Evolutionary conservation across 1,140 invertebrate genomes (phyloP), one percentile per base, ranked within the genome.

Genomic region (Drosophila bifasciata): DNA sequence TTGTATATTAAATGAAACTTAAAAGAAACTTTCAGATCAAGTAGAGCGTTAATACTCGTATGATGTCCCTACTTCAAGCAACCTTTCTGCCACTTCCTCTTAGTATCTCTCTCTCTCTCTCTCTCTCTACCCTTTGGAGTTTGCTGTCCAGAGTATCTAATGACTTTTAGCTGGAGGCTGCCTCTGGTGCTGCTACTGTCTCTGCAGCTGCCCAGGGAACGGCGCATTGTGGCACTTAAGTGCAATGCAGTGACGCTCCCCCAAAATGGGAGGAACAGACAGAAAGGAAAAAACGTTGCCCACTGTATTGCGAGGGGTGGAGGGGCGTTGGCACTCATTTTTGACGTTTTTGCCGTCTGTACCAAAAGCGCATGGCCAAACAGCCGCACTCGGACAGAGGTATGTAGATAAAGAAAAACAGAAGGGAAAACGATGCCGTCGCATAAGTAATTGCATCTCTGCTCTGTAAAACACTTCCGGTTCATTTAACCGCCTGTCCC

Each of bases 131-230:
- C 3, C n/a, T 13, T 23, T 15, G 32, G 17, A 17, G 5, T 57
- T 49, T 49, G 50, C n/a, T 32, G 55, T 63, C 52, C 67, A 56
- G 64, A 67, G 75, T 79, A 77, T 81, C 81, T 85, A 85, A 85
- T 86, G 81, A 85, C 77, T 86, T 85, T 85, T 86, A 28, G 68
- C 81, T 66, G 63, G 67, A 74, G 81, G 76, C 80, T 74, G 76
- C 28, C 77, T 50, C 64, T 58, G 57, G 40, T 49, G 45, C 58
- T 58, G 60, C 41, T 44, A 23, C 44, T 73, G 56, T 13, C 80
- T 43, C 41, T 73, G 60, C 16, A 55, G 55, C 52, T 74, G 80
- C 73, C 76, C 77, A 74, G 77, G 76, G 67, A 80, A 75, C 77
- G 76, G 76, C 76, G 72, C 77, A 67, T 59, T 73, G 28, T 25